Evolutionary conservation across 2,797 vertebrate species (phyloP).

Genomic region (Schizopygopsis malacanthus): DNA sequence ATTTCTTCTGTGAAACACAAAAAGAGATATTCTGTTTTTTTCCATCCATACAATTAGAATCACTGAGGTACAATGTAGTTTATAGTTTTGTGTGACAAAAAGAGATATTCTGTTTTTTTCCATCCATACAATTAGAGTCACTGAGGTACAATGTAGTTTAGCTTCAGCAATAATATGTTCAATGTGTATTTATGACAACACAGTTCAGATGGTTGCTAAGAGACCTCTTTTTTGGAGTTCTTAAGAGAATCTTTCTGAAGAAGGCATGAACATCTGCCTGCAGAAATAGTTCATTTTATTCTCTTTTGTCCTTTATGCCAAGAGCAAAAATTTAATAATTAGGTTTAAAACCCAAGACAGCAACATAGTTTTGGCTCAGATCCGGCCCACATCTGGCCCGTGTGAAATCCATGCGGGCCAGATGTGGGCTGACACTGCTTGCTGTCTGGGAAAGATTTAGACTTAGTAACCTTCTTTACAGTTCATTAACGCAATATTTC

Average conservation of each 20-base stretch:
- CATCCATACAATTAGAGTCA: neutral
- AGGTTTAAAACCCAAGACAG: neutral
- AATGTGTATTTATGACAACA: too few species aligned
- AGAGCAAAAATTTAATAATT: neutral
- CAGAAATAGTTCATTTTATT: slow-evolving; percentile 41
- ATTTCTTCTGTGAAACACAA: neutral
- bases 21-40: neutral
- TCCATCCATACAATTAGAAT: neutral
- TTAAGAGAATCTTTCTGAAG: slow-evolving; percentile 7
- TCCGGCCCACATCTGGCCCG: too few species aligned
- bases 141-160: neutral
- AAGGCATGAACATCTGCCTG: slow-evolving; percentile 28
- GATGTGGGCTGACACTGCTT: too few species aligned
- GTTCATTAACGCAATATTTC: neutral
- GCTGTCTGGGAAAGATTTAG: neutral
- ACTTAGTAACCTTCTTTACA: neutral
- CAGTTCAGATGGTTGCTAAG: neutral
- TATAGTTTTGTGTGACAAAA: neutral
- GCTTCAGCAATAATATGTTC: neutral
- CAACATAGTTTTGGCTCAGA: too few species aligned
- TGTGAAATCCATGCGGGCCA: too few species aligned
- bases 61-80: neutral
- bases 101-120: neutral
- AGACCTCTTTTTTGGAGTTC: neutral
- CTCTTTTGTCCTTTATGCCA: neutral